Evolutionary conservation across 2,797 vertebrate species (phyloP), one percentile per base, ranked within the genome.

Genomic region (Chanos chanos): DNA sequence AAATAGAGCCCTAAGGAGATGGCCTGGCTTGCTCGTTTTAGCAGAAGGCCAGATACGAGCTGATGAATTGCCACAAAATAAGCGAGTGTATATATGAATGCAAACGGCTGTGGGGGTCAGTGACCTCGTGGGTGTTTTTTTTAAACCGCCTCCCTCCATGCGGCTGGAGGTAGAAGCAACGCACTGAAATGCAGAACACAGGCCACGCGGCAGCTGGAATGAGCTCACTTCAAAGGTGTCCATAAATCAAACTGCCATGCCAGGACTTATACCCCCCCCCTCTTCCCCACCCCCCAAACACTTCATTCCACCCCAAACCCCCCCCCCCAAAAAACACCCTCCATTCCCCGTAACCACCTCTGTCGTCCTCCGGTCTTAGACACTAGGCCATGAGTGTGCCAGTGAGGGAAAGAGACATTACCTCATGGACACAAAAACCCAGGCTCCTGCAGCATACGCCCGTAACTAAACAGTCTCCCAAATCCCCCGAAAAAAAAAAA

Each of bases 221-320:
- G 72, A 84, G 74, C 80, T 82, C 70, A 81, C 85, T 85, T 89
- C 82, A 89, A 87, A 87, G 82, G 70, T 80, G 79, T 81, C 77
- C 78, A 86, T 87, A 88, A 89, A 87, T 89, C 85, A 87, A 76
- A 56, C 76, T 81, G 78, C 81, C 81, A 72, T 51, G 72, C 69
- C 68, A 59, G 49, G 62, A 9, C 12, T 15, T 7, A 33, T 9
- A n/a, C 13, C 25, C 48, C 60, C 45, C 45, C 61, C 61, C 54
- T n/a, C n/a, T 33, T 18, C 39, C 33, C 37, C 61, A 49, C 68
- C 66, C 54, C 55, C 57, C 48, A n/a, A 8, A 19, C 30, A 36
- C n/a, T 15, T 41, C 13, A 61, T 39, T 49, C 55, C 56, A 41
- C 59, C 21, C 6, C 40, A n/a, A n/a, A n/a, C n/a, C 64, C 45